A percentile compares a stretch with the other conserved stretches of the same genome.
Evolutionary conservation across 2,797 vertebrate species (phyloP).

Genomic region (Tangara arthus): DNA sequence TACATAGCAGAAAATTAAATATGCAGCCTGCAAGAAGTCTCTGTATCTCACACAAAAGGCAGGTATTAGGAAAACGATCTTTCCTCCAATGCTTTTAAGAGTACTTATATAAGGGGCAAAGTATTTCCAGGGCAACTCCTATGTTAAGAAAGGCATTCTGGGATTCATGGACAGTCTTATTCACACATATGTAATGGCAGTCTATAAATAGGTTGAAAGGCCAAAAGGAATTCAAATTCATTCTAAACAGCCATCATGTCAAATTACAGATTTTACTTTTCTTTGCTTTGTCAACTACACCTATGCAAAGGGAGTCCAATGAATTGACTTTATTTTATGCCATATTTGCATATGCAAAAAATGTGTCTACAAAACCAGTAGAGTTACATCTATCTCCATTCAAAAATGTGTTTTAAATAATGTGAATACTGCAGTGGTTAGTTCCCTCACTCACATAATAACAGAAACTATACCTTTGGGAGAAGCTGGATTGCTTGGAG

Average conservation of each 20-base stretch:
- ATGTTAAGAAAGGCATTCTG: not conserved
- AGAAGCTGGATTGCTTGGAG: conserved; percentile 96
- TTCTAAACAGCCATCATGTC: not conserved
- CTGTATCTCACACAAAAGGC: not conserved
- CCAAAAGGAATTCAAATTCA: not conserved
- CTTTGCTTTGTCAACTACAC: not conserved
- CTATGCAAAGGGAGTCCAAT: not conserved
- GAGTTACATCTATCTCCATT: not conserved
- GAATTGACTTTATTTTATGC: not conserved
- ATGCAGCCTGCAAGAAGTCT: not conserved
- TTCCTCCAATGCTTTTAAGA: not conserved
- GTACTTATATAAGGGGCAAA: not conserved
- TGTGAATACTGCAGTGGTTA: not conserved
- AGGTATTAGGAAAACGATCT: not conserved
- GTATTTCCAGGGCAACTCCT: not conserved
- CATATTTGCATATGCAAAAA: not conserved
- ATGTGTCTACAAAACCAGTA: not conserved
- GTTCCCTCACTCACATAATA: not conserved
- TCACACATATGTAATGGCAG: not conserved
- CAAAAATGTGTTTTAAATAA: not conserved
- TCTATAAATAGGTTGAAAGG: not conserved
- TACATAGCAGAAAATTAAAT: not conserved
- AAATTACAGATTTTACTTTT: not conserved
- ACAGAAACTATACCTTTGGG: conserved; percentile 83
- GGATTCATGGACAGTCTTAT: not conserved